Conservation (phyloP, 2,888 invertebrate genomes). For the Peribatodes rhomboidaria region DNA sequence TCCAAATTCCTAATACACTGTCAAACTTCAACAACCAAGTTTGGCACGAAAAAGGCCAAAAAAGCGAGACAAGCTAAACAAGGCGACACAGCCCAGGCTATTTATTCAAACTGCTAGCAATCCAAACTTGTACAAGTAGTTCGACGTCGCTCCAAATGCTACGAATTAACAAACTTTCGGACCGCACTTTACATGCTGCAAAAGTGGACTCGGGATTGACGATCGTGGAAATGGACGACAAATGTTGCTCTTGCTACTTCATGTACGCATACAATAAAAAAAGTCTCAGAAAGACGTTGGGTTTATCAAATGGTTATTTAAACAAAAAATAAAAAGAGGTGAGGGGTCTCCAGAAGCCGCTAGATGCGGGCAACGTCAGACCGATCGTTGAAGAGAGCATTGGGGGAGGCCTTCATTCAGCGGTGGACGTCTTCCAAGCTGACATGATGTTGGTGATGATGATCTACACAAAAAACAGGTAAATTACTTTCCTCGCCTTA, state of each 20-base stretch:
- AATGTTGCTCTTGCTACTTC: neutral
- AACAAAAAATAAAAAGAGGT: too few relatives aligned
- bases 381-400: too few relatives aligned
- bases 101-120: slow-evolving; percentile 69
- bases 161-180: slow-evolving; percentile 72
- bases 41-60: slow-evolving; percentile 19
- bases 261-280: neutral
- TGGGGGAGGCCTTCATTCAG: too few relatives aligned
- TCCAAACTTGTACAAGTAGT: slow-evolving; percentile 63
- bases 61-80: slow-evolving; percentile 21
- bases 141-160: slow-evolving; percentile 61
- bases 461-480: too few relatives aligned
- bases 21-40: slow-evolving; percentile 26
- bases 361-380: too few relatives aligned
- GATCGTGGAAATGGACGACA: slow-evolving; percentile 20
- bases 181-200: slow-evolving; percentile 30
- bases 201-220: slow-evolving; percentile 31
- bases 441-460: too few relatives aligned
- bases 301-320: too few relatives aligned
- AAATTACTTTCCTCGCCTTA: too few relatives aligned
- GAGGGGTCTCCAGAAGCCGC: too few relatives aligned
- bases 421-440: too few relatives aligned
- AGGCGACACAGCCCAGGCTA: slow-evolving; percentile 46
- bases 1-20: slow-evolving; percentile 4
- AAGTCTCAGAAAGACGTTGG: too few relatives aligned